A percentile compares a stretch with the other conserved stretches of the same genome.
Conservation (phyloP, 2,113 vertebrate species). For the Psettodes erumei region DNA sequence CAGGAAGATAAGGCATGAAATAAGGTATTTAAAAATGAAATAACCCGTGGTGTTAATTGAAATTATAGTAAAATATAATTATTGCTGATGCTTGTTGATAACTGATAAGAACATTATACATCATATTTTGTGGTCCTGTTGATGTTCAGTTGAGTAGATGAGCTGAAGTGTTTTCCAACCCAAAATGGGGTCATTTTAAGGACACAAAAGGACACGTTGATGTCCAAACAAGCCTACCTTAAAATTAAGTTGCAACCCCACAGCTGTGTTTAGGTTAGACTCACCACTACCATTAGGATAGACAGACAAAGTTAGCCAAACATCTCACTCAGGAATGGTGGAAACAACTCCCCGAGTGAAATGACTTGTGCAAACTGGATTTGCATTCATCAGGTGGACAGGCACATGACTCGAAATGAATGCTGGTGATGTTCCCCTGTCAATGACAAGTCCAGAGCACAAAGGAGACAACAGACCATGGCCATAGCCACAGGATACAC, state of each 20-base stretch:
- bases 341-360: background rate
- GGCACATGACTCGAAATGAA: background rate
- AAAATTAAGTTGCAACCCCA: background rate
- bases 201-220: background rate
- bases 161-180: background rate
- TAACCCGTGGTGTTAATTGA: conserved; percentile 48
- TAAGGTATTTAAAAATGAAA: conserved; percentile 31
- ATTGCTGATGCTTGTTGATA: conserved; percentile 46
- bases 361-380: background rate
- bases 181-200: background rate
- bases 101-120: conserved; percentile 15
- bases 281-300: background rate
- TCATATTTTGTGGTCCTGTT: background rate
- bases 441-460: too few relatives aligned
- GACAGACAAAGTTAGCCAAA: background rate
- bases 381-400: background rate
- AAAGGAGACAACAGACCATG: background rate
- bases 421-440: background rate
- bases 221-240: background rate
- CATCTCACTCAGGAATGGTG: background rate
- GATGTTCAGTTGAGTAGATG: background rate
- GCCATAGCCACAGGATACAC: background rate
- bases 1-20: conserved; percentile 43
- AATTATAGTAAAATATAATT: conserved; percentile 55
- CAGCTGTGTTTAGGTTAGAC: background rate